These are phyloP conservation scores for Papilio protenor DNA, from an alignment of 2,888 invertebrate species.

Conservation along the genomic window DNA sequence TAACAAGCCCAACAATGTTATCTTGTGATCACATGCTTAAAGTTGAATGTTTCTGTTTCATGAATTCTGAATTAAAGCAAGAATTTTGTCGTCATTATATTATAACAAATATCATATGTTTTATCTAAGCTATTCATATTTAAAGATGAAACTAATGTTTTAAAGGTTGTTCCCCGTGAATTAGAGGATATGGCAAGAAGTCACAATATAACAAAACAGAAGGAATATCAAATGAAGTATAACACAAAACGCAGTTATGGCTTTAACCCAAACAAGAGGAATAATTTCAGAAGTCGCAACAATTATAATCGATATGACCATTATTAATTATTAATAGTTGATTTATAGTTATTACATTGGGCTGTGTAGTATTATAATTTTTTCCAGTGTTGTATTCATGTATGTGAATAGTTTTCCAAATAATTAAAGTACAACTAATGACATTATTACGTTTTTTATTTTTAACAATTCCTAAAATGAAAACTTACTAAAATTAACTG, in stretches of 20 bases:
- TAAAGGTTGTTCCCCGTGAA: constrained; percentile 69
- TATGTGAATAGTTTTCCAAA: constrained; percentile 8
- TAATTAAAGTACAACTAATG: constrained; percentile 11
- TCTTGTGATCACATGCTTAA: no score
- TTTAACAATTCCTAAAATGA: background rate
- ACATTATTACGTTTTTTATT: background rate
- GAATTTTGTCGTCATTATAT: no score
- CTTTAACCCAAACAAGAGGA: constrained; percentile 54
- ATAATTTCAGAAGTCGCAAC: constrained; percentile 51
- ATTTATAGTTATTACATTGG: constrained; percentile 8
- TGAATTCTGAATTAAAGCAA: no score
- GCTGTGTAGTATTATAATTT: constrained; percentile 9
- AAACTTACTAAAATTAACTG: background rate
- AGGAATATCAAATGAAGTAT: constrained; percentile 57
- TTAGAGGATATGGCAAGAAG: constrained; percentile 63
- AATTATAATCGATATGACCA: constrained; percentile 37
- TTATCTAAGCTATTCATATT: background rate
- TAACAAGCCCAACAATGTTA: no score
- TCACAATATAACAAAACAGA: constrained; percentile 56
- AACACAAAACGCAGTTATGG: constrained; percentile 51
- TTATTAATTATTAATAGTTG: constrained; percentile 18
- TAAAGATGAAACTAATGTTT: constrained; percentile 45
- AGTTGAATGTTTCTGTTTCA: no score
- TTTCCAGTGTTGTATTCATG: background rate
- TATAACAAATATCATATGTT: no score